Conservation (phyloP, 35 echinoderm and acorn worm species). For the Chiridota heheva region DNA sequence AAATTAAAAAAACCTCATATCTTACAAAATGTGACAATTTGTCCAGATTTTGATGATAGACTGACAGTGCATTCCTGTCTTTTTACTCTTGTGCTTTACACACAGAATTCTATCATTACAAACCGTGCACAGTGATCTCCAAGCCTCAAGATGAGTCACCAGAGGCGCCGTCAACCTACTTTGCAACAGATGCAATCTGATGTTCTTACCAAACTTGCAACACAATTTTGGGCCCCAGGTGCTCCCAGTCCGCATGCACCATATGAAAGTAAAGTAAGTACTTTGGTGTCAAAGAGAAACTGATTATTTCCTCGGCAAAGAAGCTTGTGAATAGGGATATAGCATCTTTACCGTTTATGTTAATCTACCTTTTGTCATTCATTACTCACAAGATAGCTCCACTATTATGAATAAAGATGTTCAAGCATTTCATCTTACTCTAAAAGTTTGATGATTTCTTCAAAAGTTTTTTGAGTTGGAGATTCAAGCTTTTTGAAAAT, state of each 20-base stretch:
- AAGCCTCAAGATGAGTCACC: no score
- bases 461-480: no score
- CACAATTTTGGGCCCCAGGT: constrained; percentile 87
- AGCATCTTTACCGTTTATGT: background rate
- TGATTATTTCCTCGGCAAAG: background rate
- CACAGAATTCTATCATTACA: no score
- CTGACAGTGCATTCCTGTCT: no score
- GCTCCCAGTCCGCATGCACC: constrained; percentile 55
- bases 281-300: background rate
- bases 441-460: no score
- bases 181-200: constrained; percentile 91
- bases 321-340: no score
- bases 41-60: no score
- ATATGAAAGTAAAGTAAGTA: constrained; percentile 77
- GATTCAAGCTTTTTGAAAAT: no score
- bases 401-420: background rate
- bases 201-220: constrained; percentile 83
- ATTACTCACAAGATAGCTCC: background rate
- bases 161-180: constrained; percentile 75
- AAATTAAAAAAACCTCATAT: no score
- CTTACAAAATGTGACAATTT: no score
- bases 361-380: background rate
- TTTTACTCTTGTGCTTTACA: no score
- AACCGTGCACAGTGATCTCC: no score
- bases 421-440: background rate